Evolutionary conservation across 2,797 vertebrate genomes (phyloP).

Genomic region (Hippopotamyrus pictus): DNA sequence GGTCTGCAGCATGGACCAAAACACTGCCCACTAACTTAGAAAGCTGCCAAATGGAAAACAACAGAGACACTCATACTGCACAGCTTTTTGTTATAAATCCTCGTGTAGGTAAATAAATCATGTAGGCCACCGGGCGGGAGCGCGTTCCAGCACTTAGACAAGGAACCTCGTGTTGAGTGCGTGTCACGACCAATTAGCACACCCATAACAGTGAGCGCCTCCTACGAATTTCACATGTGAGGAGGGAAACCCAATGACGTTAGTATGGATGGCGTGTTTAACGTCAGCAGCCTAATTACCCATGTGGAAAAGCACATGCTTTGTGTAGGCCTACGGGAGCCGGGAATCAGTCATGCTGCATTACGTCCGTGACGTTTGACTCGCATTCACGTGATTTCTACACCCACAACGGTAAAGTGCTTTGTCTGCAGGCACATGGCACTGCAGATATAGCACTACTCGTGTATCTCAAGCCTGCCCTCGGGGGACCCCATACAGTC

Average conservation of each 20-base stretch:
- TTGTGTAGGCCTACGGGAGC: not conserved
- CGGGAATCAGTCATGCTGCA: not conserved
- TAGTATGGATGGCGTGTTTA: not conserved
- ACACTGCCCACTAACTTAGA: not conserved
- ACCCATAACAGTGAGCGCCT: not conserved
- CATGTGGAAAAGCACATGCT: not conserved
- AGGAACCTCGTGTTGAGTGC: not conserved
- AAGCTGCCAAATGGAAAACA: conserved; percentile 1
- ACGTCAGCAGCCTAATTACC: not conserved
- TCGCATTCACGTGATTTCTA: not conserved
- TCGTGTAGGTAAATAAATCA: not conserved
- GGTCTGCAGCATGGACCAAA: not conserved
- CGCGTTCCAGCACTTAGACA: not conserved
- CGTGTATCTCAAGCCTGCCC: not conserved
- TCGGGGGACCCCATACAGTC: not conserved
- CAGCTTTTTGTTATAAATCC: conserved; percentile 8
- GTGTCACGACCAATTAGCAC: not conserved
- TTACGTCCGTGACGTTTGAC: not conserved
- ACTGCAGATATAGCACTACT: not conserved
- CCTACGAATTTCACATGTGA: not conserved
- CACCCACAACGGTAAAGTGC: not conserved
- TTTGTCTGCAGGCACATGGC: not conserved
- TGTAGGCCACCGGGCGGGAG: not conserved
- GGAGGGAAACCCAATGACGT: not conserved
- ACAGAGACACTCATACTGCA: not conserved